Conservation (phyloP, 2,113 vertebrate species). For the Hipposideros armiger region DNA sequence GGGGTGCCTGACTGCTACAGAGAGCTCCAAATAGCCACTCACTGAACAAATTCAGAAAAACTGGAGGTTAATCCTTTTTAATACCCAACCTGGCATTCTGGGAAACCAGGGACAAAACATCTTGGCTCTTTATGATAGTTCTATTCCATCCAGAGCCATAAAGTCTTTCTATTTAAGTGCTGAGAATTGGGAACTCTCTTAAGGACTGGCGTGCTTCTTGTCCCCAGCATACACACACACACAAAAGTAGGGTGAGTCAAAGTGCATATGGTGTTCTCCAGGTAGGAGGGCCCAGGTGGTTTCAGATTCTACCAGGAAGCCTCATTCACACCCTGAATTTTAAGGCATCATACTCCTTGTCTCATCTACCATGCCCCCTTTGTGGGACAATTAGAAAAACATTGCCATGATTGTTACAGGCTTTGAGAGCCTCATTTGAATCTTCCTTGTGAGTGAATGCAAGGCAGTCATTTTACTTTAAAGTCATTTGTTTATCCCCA, state of each 20-base stretch:
- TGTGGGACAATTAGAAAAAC: background rate
- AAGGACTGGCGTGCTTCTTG: background rate
- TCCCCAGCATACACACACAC: background rate
- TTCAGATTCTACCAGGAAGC: background rate
- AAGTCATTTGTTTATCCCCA: background rate
- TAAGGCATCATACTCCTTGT: background rate
- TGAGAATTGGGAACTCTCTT: background rate
- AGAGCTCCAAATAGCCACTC: background rate
- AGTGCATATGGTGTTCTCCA: background rate
- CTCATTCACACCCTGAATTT: background rate
- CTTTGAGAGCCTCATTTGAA: background rate
- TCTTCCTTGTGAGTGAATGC: background rate
- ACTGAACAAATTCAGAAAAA: constrained; percentile 2
- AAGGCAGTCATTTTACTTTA: constrained; percentile 26
- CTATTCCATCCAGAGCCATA: background rate
- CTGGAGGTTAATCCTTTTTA: background rate
- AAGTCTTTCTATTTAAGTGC: background rate
- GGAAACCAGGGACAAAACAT: background rate
- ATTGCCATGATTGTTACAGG: background rate
- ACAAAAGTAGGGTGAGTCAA: background rate
- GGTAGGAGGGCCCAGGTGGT: background rate
- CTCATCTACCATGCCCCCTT: background rate
- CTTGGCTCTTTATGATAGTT: background rate
- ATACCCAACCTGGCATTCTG: background rate
- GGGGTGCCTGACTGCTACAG: background rate